phyloP scores from a whole-genome alignment of 2,113 vertebrate species.

The Herpetotheres cachinnans region DNA sequence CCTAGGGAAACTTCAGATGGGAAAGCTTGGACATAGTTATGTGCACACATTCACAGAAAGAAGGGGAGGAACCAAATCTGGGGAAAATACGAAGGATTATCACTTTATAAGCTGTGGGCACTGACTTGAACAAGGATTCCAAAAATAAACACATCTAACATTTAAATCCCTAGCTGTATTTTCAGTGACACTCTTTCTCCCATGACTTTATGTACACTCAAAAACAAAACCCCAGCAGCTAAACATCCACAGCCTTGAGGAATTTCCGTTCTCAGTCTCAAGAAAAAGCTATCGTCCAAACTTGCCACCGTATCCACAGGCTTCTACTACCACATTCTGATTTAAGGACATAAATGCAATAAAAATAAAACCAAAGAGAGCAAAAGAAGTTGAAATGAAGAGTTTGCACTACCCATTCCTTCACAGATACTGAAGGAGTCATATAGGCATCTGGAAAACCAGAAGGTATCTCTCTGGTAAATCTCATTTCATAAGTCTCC shows the following conservation, averaged over 20 bases:
- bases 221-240: background rate
- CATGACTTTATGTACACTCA: background rate
- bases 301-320: conserved; percentile 32
- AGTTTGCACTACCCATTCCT: conserved; percentile 14
- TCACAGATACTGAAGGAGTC: background rate
- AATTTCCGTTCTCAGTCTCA: background rate
- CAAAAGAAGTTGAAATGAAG: conserved; percentile 52
- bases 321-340: conserved; percentile 57
- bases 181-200: background rate
- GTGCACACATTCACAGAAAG: background rate
- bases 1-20: background rate
- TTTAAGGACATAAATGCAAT: conserved; percentile 51
- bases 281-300: conserved; percentile 39
- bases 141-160: background rate
- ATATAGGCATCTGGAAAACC: background rate
- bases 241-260: background rate
- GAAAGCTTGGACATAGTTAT: background rate
- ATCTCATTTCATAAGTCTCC: background rate
- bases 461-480: background rate
- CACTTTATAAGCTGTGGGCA: background rate
- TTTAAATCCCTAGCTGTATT: background rate
- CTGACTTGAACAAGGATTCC: background rate
- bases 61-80: background rate
- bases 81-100: background rate
- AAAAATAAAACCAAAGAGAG: conserved; percentile 49